A percentile compares a stretch with the other conserved stretches of the same genome.
These are phyloP conservation scores for Turritopsis dohrnii DNA, from an alignment of 30 jellyfish, hydroid and myxozoan species.

Conservation along the genomic window DNA sequence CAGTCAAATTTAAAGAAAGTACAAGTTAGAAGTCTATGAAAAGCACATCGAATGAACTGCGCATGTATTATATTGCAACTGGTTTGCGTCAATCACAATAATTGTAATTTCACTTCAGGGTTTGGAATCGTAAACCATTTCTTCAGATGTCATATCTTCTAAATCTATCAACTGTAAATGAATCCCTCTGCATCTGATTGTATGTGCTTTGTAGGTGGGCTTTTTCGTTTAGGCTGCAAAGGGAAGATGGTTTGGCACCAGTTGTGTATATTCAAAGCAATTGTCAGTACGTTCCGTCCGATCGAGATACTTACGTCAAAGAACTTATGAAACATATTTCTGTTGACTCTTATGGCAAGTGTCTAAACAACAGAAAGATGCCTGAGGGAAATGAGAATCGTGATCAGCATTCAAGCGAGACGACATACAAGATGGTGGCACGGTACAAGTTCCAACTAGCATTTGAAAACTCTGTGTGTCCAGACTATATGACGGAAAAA, in stretches of 20 bases:
- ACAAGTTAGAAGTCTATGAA: too few species aligned
- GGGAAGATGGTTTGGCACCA: background rate
- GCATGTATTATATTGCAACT: too few species aligned
- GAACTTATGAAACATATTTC: background rate
- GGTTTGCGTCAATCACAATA: too few species aligned
- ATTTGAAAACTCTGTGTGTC: background rate
- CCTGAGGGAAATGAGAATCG: background rate
- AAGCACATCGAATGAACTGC: too few species aligned
- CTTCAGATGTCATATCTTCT: too few species aligned
- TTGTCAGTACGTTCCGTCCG: background rate
- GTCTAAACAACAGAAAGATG: background rate
- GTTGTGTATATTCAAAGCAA: background rate
- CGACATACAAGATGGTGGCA: background rate
- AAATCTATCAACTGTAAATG: too few species aligned
- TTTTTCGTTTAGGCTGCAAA: background rate
- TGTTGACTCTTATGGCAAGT: background rate
- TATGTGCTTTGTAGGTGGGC: too few species aligned
- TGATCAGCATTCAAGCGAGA: background rate
- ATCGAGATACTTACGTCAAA: background rate
- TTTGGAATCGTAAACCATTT: too few species aligned
- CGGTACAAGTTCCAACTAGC: background rate
- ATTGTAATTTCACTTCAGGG: too few species aligned
- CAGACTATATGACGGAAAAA: background rate
- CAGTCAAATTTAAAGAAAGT: too few species aligned
- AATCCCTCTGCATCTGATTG: too few species aligned